phyloP scores from a whole-genome alignment of 2,113 vertebrate species.

The Antigone vipio region DNA sequence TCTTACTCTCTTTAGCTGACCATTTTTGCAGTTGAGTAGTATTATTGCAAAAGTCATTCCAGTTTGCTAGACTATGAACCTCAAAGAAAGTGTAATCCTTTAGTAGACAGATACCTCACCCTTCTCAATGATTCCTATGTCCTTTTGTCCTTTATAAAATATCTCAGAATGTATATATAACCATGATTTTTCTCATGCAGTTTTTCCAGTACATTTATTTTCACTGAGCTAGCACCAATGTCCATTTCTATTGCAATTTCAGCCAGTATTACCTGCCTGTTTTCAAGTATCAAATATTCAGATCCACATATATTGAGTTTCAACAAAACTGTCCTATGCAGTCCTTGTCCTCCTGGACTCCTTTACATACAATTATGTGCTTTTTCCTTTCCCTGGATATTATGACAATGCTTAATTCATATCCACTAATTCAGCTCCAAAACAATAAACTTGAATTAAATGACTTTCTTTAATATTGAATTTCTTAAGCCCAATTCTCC shows the following conservation, averaged over 20 bases:
- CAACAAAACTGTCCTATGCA: neutral
- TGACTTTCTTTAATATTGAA: neutral
- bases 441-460: constrained; percentile 9
- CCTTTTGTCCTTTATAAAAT: constrained; percentile 47
- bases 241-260: constrained; percentile 41
- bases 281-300: constrained; percentile 1
- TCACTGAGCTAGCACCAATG: constrained; percentile 43
- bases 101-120: neutral
- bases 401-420: neutral
- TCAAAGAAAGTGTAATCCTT: constrained; percentile 3
- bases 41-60: neutral
- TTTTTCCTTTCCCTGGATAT: neutral
- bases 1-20: neutral
- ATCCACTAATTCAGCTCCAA: neutral
- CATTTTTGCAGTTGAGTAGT: neutral
- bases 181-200: neutral
- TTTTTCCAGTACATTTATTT: constrained; percentile 63
- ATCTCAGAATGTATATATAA: neutral
- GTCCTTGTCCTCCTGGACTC: neutral
- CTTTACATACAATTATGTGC: neutral
- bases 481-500: constrained; percentile 40
- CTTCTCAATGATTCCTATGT: neutral
- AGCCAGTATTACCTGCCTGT: constrained; percentile 16
- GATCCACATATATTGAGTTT: neutral
- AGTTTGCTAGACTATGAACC: neutral